Base-by-base conservation (phyloP, 1,140 invertebrate species). In the Hesperophylax magnus region DNA sequence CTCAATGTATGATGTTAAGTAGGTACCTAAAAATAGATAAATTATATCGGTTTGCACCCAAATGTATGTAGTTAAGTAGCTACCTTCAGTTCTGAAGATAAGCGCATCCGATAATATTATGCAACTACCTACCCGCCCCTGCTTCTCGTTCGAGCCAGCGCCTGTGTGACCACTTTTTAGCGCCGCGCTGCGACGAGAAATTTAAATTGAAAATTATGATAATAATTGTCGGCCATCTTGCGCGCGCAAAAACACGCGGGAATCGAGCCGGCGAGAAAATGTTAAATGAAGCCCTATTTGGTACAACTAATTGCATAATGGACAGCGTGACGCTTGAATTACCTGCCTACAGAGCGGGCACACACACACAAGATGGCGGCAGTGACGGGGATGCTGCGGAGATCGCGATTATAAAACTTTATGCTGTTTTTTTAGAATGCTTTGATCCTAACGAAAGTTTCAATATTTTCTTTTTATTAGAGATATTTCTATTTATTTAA, bases 171-270 rank as follows among this genome's bases (percentile, higher is more conserved):
- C 72, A 75, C 72, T 75, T 75, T 75, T 75, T 75, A 22, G 20
- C 18, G 22, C 71, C 17, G 24, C 18, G 52, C 52, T 82, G 67
- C 81, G 77, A 18, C 27, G 69, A 27, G 71, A 82, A 82, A 82
- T 82, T 82, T 75, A 82, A 79, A 82, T 82, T 78, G 71, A 67
- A 63, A 78, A 78, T 74, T 81, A 78, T 78, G 63, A 31, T 61
- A 78, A 81, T 81, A 56, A 72, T 69, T 31, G 69, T 56, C 65
- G 78, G 78, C 78, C 78, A 74, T 80, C 61, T 69, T 79, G 61
- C 18, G 18, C 9, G 18, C 63, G 39, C 67, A 71, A 71, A 71
- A 71, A 71, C 17, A 17, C 67, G 39, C 67, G 34, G 67, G 67
- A 71, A 71, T 22, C 34, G 39, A 71, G n/a, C 34, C 39, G 67